Percentiles rank a stretch among this genome's conserved stretches.
Evolutionary conservation across 2,888 invertebrate species (phyloP).

Genomic region (Isotomurus palustris): DNA sequence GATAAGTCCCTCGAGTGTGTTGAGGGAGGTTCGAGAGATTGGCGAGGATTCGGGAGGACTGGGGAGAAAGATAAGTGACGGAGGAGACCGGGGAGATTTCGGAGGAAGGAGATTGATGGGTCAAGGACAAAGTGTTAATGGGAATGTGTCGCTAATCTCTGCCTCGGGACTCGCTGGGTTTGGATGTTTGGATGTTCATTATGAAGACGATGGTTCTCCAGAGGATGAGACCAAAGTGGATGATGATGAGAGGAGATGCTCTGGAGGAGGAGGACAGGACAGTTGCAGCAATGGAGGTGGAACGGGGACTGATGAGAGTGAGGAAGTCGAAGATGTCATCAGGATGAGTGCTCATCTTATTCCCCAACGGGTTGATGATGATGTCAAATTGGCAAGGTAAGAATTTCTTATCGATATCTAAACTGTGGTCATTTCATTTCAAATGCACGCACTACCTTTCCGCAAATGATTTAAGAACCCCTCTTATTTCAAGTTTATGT

Average conservation of each 20-base stretch:
- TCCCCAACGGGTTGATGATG: slow-evolving; percentile 39
- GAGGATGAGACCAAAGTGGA: no score
- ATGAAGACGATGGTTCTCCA: background rate
- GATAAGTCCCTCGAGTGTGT: slow-evolving; percentile 6
- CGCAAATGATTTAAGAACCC: no score
- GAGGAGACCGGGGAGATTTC: background rate
- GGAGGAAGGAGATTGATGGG: background rate
- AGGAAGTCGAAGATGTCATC: slow-evolving; percentile 14
- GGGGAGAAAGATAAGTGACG: background rate
- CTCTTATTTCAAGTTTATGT: no score
- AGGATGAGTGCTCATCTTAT: slow-evolving; percentile 22
- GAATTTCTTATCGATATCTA: no score
- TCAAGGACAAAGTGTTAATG: slow-evolving; percentile 10
- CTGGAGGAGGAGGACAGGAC: background rate
- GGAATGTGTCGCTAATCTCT: no score
- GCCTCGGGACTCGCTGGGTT: background rate
- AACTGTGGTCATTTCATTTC: no score
- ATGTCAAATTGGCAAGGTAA: slow-evolving; percentile 36
- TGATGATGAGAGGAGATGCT: background rate
- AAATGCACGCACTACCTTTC: no score
- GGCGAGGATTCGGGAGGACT: background rate
- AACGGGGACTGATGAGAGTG: slow-evolving; percentile 7
- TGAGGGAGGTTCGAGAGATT: background rate
- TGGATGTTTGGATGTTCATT: background rate
- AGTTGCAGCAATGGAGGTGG: slow-evolving; percentile 5